Evolutionary conservation across 1,140 invertebrate genomes (phyloP), one percentile per base, ranked within the genome.

Genomic region (Solenopsis fugax): DNA sequence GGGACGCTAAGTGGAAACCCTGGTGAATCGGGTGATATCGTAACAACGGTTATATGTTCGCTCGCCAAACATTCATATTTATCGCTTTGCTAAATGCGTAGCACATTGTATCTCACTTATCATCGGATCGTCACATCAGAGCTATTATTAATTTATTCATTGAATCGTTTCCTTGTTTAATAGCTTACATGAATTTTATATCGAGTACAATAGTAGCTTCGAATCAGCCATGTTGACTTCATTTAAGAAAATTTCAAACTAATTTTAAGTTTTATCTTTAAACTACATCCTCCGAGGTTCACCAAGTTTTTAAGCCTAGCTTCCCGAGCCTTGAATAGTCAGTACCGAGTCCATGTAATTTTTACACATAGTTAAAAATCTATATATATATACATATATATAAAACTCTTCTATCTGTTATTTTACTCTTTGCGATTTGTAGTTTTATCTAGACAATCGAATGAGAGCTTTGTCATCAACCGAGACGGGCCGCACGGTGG

Each of bases 401-500:
- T 69, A n/a, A 21, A 56, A 56, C 3, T 80, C 10, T 69, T n/a
- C n/a, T 12, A 67, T 21, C 16, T 21, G n/a, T 56, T 10, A 56
- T 29, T 81, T 58, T 71, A 71, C 2, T 81, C 10, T 81, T 41
- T 29, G 16, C 21, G 9, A 56, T 81, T 52, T 50, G 6, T 12
- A 60, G 12, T 64, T 54, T 54, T 16, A 58, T 45, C 21, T 56
- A 45, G 21, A 69, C 48, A 69, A 69, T 65, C 29, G 21, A 7
- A 71, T 41, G 7, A 37, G 48, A 80, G 24, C 16, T 3, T 78
- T 78, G 16, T 65, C 24, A 64, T 73, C 41, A 18, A 60, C 56
- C 73, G 65, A 86, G 60, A 90, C 69, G 87, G 88, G 86, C 13
- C 24, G 72, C 85, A 87, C 65, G 89, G 87, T 82, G 48, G 34